Evolutionary conservation across 1,140 invertebrate species (phyloP), one percentile per base, ranked within the genome.

Genomic region (Temnothorax longispinosus): DNA sequence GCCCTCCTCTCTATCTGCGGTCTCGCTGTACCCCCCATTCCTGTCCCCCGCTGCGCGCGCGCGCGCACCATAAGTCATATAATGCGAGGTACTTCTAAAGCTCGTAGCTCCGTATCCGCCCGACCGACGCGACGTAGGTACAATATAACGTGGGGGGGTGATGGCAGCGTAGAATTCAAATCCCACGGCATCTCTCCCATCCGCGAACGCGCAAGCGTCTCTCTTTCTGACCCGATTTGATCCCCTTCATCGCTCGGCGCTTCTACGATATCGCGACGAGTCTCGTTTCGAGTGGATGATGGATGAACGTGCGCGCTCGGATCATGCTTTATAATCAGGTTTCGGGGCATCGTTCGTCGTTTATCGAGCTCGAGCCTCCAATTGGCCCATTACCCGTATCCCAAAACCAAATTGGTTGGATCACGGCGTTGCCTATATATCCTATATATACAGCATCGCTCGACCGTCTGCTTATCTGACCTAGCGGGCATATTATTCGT

Each of bases 311-410:
- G 74, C 58, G 74, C 58, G 21, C 50, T 10, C 58, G 76, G 27
- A 56, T 82, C 78, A 35, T 62, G 78, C 87, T 87, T 88, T 88
- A 89, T 90, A 88, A 90, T 90, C 88, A 90, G 76, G 71, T 85
- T 90, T 90, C 84, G 89, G 85, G 82, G 50, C 76, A 88, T 89
- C 89, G 62, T 90, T 89, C 86, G 88, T 60, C 76, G 88, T 72
- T 69, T 47, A 81, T 35, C 50, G 86, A 62, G 75, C 41, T 72
- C 58, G 62, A 18, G 71, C 71, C 65, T 89, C 65, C 86, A 93
- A 93, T 93, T 92, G 92, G 91, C 91, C 86, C 92, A 92, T 93
- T 93, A 93, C 75, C 85, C 89, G 78, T 86, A 93, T 92, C 89
- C 91, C 86, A 85, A 88, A 91, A 91, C 89, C 90, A 92, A 27